Conservation (phyloP, 2,797 vertebrate species). For the Oryzias sinensis region DNA sequence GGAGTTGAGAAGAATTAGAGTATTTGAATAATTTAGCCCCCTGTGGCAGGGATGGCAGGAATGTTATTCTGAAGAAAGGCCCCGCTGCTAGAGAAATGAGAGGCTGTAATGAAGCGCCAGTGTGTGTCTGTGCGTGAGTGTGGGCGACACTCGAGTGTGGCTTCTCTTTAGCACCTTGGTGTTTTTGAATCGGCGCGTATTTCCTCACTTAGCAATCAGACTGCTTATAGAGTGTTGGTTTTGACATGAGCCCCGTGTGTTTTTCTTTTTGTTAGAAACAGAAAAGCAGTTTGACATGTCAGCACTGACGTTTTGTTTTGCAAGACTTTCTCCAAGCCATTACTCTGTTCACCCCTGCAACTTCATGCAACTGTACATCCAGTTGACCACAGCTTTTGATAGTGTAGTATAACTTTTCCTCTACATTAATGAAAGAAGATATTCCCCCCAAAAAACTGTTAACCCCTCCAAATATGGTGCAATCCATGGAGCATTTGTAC, state of each 20-base stretch:
- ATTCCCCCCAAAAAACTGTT: slow-evolving; percentile 50
- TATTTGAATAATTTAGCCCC: slow-evolving; percentile 99
- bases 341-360: slow-evolving; percentile 57
- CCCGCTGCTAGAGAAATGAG: slow-evolving; percentile 95
- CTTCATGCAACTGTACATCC: slow-evolving; percentile 13
- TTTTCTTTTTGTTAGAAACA: slow-evolving; percentile 57
- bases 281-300: slow-evolving; percentile 54
- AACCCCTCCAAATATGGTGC: slow-evolving; percentile 58
- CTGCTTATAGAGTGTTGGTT: slow-evolving; percentile 40
- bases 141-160: slow-evolving; percentile 35
- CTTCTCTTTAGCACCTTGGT: slow-evolving; percentile 39
- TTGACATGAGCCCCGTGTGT: slow-evolving; percentile 52
- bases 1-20: slow-evolving; percentile 92
- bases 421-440: slow-evolving; percentile 44
- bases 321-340: slow-evolving; percentile 45
- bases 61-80: slow-evolving; percentile 92
- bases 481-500: slow-evolving; percentile 64
- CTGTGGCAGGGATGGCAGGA: slow-evolving; percentile 92
- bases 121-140: slow-evolving; percentile 43
- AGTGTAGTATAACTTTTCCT: slow-evolving; percentile 66
- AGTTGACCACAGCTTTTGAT: slow-evolving; percentile 37
- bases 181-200: slow-evolving; percentile 56
- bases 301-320: slow-evolving; percentile 52
- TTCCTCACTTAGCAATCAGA: slow-evolving; percentile 58
- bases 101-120: slow-evolving; percentile 82